Percentiles rank a stretch among this genome's conserved stretches.
Evolutionary conservation across 2,113 vertebrate genomes (phyloP).

Genomic region (Larimichthys polyactis): DNA sequence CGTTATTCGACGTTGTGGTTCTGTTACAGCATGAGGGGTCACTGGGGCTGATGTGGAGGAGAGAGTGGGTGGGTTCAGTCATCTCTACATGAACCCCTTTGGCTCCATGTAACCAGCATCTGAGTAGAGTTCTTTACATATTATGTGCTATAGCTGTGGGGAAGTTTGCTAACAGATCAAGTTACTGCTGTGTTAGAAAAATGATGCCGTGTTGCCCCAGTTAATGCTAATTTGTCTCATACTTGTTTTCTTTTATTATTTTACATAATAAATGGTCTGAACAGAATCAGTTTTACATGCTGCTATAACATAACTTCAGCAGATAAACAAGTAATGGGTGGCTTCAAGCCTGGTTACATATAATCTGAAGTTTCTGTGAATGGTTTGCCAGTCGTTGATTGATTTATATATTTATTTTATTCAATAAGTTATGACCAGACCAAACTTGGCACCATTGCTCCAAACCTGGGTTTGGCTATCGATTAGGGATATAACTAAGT

Average conservation of each 20-base stretch:
- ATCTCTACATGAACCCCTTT: conserved; percentile 11
- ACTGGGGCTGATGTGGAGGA: background rate
- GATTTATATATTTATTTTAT: background rate
- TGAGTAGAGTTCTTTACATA: background rate
- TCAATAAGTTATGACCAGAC: background rate
- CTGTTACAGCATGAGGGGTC: conserved; percentile 23
- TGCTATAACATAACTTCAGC: background rate
- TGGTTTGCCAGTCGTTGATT: background rate
- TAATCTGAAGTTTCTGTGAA: background rate
- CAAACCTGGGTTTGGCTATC: background rate
- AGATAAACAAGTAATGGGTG: background rate
- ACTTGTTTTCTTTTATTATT: background rate
- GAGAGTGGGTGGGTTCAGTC: background rate
- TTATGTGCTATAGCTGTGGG: conserved; percentile 11
- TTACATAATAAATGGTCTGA: background rate
- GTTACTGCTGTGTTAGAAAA: background rate
- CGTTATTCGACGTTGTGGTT: conserved; percentile 3
- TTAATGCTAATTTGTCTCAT: background rate
- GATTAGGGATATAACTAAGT: background rate
- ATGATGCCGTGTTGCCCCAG: background rate
- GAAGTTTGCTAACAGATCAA: conserved; percentile 9
- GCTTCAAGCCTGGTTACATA: background rate
- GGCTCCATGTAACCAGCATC: conserved; percentile 16
- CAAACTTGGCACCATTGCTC: background rate
- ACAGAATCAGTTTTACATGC: background rate